These are phyloP conservation scores for Pseudonaja textilis DNA, from an alignment of 2,113 vertebrate species.

Conservation along the genomic window DNA sequence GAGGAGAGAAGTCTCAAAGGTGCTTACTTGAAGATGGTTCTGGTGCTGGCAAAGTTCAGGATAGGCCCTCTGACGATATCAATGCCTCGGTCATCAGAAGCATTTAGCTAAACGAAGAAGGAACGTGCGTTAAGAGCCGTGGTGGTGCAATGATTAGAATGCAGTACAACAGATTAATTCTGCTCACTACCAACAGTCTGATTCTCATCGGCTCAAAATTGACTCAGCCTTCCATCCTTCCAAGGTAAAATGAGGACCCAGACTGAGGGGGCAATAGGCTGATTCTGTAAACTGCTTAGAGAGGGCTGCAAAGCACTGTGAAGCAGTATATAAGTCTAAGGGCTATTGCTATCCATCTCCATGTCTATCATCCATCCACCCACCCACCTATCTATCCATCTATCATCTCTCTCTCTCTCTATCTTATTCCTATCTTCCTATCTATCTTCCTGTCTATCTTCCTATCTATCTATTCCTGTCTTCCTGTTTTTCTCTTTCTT, in stretches of 20 bases:
- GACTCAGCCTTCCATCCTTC: neutral
- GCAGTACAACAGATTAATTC: neutral
- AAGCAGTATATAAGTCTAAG: neutral
- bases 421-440: too few relatives aligned
- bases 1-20: neutral
- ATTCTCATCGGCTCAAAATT: neutral
- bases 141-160: neutral
- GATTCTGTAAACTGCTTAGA: neutral
- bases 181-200: neutral
- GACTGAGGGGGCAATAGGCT: neutral
- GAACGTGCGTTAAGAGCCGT: neutral
- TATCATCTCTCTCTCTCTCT: too few relatives aligned
- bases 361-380: too few relatives aligned
- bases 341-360: neutral
- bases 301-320: neutral
- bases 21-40: constrained; percentile 96
- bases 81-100: constrained; percentile 94
- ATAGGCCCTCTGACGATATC: constrained; percentile 91
- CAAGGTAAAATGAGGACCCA: neutral
- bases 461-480: too few relatives aligned
- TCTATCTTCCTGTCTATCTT: too few relatives aligned
- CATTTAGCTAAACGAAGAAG: constrained; percentile 80
- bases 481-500: too few relatives aligned
- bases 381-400: too few relatives aligned
- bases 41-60: constrained; percentile 94